Conservation (phyloP, 1,140 invertebrate genomes). For the Drosophila ambigua region DNA sequence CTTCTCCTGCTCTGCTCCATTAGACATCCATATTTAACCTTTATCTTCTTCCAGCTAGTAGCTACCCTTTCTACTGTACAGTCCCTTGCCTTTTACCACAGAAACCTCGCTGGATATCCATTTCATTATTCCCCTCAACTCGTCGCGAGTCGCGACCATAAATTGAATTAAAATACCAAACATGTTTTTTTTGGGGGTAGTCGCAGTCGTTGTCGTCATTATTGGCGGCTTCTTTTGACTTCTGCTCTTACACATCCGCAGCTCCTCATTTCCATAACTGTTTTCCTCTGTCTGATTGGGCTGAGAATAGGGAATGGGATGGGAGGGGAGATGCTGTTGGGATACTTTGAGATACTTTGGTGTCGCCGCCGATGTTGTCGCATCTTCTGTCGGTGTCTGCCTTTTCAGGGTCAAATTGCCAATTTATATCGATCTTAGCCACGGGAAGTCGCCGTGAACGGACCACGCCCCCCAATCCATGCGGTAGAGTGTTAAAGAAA, state of each 20-base stretch:
- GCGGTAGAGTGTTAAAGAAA: neutral
- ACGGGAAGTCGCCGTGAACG: too few relatives aligned
- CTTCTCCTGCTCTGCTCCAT: neutral
- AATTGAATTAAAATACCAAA: conserved; percentile 76
- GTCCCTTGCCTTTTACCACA: neutral
- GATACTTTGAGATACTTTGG: conserved; percentile 22
- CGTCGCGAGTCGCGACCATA: conserved; percentile 10
- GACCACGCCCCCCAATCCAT: conserved; percentile 21
- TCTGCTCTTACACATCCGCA: neutral
- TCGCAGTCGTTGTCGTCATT: neutral
- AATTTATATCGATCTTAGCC: conserved; percentile 69
- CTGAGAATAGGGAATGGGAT: conserved; percentile 1
- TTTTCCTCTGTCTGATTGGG: conserved; percentile 58
- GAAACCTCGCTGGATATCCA: conserved; percentile 26
- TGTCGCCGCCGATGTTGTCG: conserved; percentile 52
- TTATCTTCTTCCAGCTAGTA: too few relatives aligned
- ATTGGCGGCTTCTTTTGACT: conserved; percentile 36
- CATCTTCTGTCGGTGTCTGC: conserved; percentile 17
- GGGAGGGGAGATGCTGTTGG: neutral
- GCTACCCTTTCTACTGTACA: neutral
- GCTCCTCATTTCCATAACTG: conserved; percentile 71
- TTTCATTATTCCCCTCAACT: conserved; percentile 42
- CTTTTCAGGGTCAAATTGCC: conserved; percentile 69
- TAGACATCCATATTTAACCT: conserved; percentile 1
- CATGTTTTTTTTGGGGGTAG: conserved; percentile 35